phyloP scores from a whole-genome alignment of 2,888 invertebrate genomes.

The Oconnorella tubifera region DNA sequence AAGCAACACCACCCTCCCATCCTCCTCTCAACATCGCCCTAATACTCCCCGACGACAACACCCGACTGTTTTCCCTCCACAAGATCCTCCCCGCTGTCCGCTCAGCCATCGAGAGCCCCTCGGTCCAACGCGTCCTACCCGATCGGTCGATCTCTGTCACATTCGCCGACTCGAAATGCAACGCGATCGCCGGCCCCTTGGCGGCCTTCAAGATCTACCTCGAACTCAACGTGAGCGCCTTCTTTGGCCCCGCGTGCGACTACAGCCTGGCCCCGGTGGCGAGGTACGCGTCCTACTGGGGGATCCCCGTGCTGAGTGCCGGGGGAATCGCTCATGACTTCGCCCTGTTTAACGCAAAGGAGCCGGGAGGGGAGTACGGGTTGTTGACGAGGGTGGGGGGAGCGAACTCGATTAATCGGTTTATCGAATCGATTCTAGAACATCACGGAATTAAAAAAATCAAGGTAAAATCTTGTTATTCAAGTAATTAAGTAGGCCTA shows the following conservation, averaged over 20 bases:
- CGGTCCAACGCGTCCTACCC: slow-evolving; percentile 3
- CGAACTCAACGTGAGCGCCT: slow-evolving; percentile 38
- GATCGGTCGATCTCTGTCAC: slow-evolving; percentile 10
- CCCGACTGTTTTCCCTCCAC: slow-evolving; percentile 17
- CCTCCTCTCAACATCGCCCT: slow-evolving; percentile 25
- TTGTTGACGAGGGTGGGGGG: slow-evolving; percentile 65
- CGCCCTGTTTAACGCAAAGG: slow-evolving; percentile 47
- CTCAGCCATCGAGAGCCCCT: slow-evolving; percentile 10
- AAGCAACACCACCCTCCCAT: too few species aligned
- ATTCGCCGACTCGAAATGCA: slow-evolving; percentile 31
- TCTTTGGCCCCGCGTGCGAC: slow-evolving; percentile 51
- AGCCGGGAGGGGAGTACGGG: slow-evolving; percentile 61
- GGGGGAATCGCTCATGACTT: slow-evolving; percentile 50
- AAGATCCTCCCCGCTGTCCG: slow-evolving; percentile 15
- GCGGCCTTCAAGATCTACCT: slow-evolving; percentile 42
- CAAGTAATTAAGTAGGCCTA: too few species aligned
- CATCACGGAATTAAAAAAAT: slow-evolving; percentile 66
- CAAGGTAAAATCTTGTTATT: slow-evolving; percentile 61
- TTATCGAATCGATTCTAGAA: slow-evolving; percentile 19
- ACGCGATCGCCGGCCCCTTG: slow-evolving; percentile 30
- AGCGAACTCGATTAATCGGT: slow-evolving; percentile 38
- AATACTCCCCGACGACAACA: slow-evolving; percentile 24
- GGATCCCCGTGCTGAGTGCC: slow-evolving; percentile 77
- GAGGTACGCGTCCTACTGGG: slow-evolving; percentile 79
- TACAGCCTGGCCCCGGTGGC: slow-evolving; percentile 83